A percentile compares a stretch with the other conserved stretches of the same genome.
Conservation (phyloP, 1,140 invertebrate species). For the Onthophagus taurus region DNA sequence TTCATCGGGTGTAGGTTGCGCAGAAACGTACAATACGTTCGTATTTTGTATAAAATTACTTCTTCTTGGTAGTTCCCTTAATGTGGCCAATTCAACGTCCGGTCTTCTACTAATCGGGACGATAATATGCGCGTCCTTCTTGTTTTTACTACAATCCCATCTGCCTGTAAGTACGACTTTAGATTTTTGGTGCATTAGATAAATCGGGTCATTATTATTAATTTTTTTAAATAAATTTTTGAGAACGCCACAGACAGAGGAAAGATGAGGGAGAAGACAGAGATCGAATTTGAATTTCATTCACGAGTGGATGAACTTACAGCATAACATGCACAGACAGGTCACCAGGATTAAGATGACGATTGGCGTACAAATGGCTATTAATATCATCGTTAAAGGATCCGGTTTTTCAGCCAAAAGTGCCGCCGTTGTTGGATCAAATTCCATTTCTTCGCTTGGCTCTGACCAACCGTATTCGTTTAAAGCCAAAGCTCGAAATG, state of each 20-base stretch:
- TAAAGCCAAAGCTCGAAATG: conserved; percentile 66
- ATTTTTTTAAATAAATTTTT: background rate
- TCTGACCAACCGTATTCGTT: conserved; percentile 77
- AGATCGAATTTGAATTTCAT: background rate
- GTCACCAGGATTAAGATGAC: conserved; percentile 39
- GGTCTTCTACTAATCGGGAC: conserved; percentile 43
- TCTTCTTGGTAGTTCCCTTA: conserved; percentile 69
- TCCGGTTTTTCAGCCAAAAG: conserved; percentile 48
- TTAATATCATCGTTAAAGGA: conserved; percentile 44
- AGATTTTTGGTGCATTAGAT: too few species aligned
- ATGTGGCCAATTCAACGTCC: conserved; percentile 76
- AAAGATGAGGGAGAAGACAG: background rate
- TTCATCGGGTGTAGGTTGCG: conserved; percentile 45
- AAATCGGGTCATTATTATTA: background rate
- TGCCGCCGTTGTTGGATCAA: conserved; percentile 44
- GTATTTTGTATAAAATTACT: conserved; percentile 65
- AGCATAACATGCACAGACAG: conserved; percentile 38
- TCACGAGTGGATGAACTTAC: conserved; percentile 23
- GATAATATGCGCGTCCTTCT: conserved; percentile 37
- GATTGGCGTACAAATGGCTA: conserved; percentile 47
- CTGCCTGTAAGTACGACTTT: conserved; percentile 21
- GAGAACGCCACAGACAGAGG: background rate
- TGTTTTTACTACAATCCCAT: conserved; percentile 43
- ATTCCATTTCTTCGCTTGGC: conserved; percentile 47
- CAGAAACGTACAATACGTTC: conserved; percentile 67